Conservation (phyloP, 2,888 invertebrate genomes). For the Aleiodes leptofemur region DNA sequence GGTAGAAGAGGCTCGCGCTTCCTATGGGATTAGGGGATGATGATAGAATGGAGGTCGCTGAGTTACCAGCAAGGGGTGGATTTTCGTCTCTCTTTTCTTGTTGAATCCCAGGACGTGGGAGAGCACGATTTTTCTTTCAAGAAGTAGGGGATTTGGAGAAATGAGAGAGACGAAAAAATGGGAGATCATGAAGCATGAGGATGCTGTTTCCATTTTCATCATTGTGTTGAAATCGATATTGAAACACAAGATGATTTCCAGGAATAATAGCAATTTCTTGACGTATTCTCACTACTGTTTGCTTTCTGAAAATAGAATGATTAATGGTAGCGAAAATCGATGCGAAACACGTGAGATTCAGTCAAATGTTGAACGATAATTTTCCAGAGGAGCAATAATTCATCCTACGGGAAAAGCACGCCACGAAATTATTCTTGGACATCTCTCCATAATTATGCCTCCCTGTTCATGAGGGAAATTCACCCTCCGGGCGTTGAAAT, state of each 20-base stretch:
- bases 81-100: background rate
- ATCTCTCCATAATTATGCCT: conserved; percentile 57
- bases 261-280: too few relatives aligned
- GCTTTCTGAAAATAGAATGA: too few relatives aligned
- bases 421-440: background rate
- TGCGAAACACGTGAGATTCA: too few relatives aligned
- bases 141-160: conserved; percentile 29
- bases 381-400: conserved; percentile 15
- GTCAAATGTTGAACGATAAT: background rate
- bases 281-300: too few relatives aligned
- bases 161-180: conserved; percentile 29
- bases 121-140: conserved; percentile 34
- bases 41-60: conserved; percentile 43
- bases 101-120: conserved; percentile 36
- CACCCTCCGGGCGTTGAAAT: conserved; percentile 62
- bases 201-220: background rate
- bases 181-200: conserved; percentile 24
- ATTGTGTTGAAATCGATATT: too few relatives aligned
- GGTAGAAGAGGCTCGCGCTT: conserved; percentile 60
- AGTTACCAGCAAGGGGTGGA: conserved; percentile 3
- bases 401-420: conserved; percentile 50
- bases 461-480: conserved; percentile 70
- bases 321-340: too few relatives aligned
- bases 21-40: conserved; percentile 58
- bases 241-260: too few relatives aligned